Conservation (phyloP, 2,797 vertebrate species). For the Pampus argenteus region DNA sequence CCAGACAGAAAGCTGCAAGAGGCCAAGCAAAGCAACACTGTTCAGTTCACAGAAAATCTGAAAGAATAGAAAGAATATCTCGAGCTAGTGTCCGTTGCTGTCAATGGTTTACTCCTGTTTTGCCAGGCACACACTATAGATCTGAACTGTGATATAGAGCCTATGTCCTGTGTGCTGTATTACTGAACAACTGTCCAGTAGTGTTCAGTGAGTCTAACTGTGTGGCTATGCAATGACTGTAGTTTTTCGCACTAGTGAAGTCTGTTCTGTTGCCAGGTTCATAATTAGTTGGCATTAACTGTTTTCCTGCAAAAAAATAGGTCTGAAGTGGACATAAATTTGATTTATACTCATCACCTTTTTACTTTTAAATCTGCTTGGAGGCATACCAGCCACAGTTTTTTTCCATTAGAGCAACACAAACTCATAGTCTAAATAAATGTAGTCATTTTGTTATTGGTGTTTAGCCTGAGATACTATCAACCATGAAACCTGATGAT, state of each 20-base stretch:
- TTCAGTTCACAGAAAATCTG: conserved; percentile 29
- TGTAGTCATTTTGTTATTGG: no score
- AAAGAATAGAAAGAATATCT: conserved; percentile 11
- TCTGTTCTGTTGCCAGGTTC: conserved; percentile 55
- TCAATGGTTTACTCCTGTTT: conserved; percentile 11
- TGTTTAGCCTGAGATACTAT: background rate
- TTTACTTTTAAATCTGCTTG: conserved; percentile 32
- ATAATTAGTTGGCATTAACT: conserved; percentile 44
- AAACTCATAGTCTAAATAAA: background rate
- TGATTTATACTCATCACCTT: conserved; percentile 41
- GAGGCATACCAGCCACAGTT: conserved; percentile 21
- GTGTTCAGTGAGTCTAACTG: conserved; percentile 10
- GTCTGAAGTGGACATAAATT: conserved; percentile 50
- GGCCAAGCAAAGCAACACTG: conserved; percentile 59
- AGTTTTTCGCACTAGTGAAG: conserved; percentile 47
- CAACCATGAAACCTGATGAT: background rate
- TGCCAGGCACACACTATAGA: conserved; percentile 22
- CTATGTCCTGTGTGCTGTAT: background rate
- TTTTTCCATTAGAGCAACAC: conserved; percentile 13
- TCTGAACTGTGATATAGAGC: conserved; percentile 31
- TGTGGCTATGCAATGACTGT: background rate
- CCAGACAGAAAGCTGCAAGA: conserved; percentile 14
- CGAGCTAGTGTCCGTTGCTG: conserved; percentile 2
- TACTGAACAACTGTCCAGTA: conserved; percentile 20
- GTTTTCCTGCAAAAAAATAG: conserved; percentile 35